Conservation (phyloP, 2,113 vertebrate species). For the Pachypanchax playfairii region DNA sequence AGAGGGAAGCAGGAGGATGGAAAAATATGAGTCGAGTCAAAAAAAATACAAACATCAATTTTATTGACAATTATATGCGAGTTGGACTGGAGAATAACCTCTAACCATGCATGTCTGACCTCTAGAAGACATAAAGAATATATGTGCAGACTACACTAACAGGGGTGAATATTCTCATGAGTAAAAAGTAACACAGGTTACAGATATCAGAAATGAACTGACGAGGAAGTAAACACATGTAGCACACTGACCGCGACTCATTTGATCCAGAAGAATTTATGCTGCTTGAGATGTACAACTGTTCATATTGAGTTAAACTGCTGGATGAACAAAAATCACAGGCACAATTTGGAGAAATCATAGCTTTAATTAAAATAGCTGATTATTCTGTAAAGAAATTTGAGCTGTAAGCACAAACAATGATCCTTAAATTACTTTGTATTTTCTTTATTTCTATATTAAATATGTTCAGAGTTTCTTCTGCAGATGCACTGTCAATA, state of each 20-base stretch:
- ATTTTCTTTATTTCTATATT: no score
- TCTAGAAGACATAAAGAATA: conserved; percentile 34
- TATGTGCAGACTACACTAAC: conserved; percentile 31
- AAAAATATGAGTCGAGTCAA: conserved; percentile 59
- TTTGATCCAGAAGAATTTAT: no score
- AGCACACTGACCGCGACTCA: not conserved
- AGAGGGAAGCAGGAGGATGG: conserved; percentile 22
- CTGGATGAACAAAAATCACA: not conserved
- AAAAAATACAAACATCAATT: conserved; percentile 64
- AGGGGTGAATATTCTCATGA: conserved; percentile 37
- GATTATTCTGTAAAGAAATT: not conserved
- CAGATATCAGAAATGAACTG: not conserved
- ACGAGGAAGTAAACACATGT: conserved; percentile 15
- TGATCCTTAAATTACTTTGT: no score
- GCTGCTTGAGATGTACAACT: no score
- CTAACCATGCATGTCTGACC: conserved; percentile 63
- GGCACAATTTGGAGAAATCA: no score
- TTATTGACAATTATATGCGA: conserved; percentile 77
- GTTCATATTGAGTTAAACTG: not conserved
- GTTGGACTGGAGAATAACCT: conserved; percentile 63
- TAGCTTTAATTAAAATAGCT: no score
- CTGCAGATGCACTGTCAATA: not conserved
- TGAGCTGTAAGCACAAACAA: no score
- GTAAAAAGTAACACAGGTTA: conserved; percentile 33
- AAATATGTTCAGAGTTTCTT: not conserved